These are phyloP conservation scores for Albula glossodonta DNA, from an alignment of 2,113 vertebrate genomes.

Conservation along the genomic window DNA sequence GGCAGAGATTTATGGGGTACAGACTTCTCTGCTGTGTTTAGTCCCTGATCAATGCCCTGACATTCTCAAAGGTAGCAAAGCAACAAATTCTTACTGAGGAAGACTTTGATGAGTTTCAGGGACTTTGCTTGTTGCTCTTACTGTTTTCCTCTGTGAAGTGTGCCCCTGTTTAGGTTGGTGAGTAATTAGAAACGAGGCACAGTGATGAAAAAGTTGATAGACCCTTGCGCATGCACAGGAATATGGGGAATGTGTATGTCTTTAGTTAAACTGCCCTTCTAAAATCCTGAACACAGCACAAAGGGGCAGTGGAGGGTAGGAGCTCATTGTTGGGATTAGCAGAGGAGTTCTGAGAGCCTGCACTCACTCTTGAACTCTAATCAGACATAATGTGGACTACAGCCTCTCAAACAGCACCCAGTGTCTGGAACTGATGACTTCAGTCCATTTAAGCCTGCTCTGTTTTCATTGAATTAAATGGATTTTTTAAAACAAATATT, in stretches of 20 bases:
- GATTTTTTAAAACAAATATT: not conserved
- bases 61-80: not conserved
- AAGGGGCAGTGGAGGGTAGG: not conserved
- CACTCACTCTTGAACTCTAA: not conserved
- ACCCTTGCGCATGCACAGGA: no score
- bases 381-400: conserved; percentile 3
- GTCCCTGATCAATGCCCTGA: not conserved
- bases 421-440: not conserved
- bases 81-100: not conserved
- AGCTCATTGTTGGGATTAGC: not conserved
- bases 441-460: not conserved
- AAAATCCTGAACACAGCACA: not conserved
- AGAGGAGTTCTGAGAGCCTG: not conserved
- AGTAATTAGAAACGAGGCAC: not conserved
- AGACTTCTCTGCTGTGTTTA: not conserved
- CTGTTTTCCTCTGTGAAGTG: not conserved
- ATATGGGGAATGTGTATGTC: no score
- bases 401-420: not conserved
- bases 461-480: conserved; percentile 13
- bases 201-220: not conserved
- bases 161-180: not conserved
- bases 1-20: not conserved
- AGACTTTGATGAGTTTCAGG: not conserved
- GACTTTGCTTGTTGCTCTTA: not conserved
- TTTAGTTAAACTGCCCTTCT: not conserved